phyloP scores from a whole-genome alignment of 64 coral and sea anemone species.

The Orbicella faveolata region DNA sequence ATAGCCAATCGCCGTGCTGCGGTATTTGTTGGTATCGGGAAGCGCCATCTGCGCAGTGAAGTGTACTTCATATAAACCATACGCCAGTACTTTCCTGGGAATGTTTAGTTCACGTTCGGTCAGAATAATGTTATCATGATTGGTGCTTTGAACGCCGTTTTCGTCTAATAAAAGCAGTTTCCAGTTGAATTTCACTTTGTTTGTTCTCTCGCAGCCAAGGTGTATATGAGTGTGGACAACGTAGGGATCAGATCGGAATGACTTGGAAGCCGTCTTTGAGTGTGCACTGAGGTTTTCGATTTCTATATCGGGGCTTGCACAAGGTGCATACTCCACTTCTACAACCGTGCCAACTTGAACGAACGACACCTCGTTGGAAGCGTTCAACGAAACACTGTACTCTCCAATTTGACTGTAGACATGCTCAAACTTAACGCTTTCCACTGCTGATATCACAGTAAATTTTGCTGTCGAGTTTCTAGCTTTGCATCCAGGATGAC shows the following conservation, averaged over 20 bases:
- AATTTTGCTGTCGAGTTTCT: not conserved
- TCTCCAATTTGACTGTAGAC: not conserved
- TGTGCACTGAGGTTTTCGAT: not conserved
- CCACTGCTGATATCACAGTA: not conserved
- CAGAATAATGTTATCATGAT: not conserved
- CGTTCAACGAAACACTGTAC: conserved; percentile 6
- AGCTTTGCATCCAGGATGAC: conserved; percentile 7
- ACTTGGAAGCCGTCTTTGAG: not conserved
- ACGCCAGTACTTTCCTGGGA: conserved; percentile 16
- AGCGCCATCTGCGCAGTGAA: conserved; percentile 45
- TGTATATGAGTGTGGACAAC: not conserved
- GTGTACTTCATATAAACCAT: conserved; percentile 47
- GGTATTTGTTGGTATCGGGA: conserved; percentile 10
- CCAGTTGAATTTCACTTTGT: conserved; percentile 19
- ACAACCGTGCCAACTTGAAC: not conserved
- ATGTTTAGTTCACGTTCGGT: conserved; percentile 27
- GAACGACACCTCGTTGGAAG: conserved; percentile 17
- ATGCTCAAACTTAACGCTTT: conserved; percentile 6
- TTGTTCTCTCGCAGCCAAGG: conserved; percentile 12
- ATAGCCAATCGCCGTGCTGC: conserved; percentile 40
- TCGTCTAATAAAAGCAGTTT: not conserved
- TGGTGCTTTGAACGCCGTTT: not conserved
- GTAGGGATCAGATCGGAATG: not conserved
- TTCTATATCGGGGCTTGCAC: not conserved
- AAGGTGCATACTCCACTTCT: not conserved